Percentiles rank a stretch among this genome's conserved stretches.
phyloP scores from a whole-genome alignment of 2,113 vertebrate species.

The Gnathonemus echidnorhynchus region DNA sequence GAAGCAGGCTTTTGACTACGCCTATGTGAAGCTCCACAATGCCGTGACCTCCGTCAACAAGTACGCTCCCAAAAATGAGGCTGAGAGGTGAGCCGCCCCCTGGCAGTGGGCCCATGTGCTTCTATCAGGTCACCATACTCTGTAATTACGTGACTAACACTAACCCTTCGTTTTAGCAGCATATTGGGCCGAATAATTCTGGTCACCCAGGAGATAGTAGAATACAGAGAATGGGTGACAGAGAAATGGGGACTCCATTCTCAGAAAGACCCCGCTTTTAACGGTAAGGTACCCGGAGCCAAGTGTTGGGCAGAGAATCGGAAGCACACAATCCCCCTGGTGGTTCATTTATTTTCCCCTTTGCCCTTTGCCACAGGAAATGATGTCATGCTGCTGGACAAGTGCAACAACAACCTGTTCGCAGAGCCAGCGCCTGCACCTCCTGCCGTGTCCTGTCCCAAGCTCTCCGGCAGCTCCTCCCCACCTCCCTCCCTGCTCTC shows the following conservation, averaged over 20 bases:
- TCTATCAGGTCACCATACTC: background rate
- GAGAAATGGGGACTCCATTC: constrained; percentile 79
- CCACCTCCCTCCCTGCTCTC: constrained; percentile 80
- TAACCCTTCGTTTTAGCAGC: constrained; percentile 50
- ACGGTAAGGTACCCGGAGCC: constrained; percentile 28
- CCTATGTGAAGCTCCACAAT: constrained; percentile 86
- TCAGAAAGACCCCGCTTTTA: constrained; percentile 72
- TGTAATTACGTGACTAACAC: background rate
- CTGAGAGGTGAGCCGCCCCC: constrained; percentile 75
- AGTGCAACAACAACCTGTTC: constrained; percentile 89
- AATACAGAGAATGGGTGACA: constrained; percentile 92
- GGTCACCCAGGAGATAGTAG: constrained; percentile 86
- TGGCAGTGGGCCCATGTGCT: background rate
- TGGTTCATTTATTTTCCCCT: background rate
- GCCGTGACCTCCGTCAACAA: constrained; percentile 90
- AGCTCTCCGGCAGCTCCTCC: constrained; percentile 85
- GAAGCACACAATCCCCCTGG: background rate
- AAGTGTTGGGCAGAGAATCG: background rate
- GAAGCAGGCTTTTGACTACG: constrained; percentile 96
- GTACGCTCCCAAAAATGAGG: constrained; percentile 88
- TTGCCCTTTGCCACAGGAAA: constrained; percentile 65
- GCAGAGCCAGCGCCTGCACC: constrained; percentile 62
- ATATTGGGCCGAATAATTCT: constrained; percentile 92
- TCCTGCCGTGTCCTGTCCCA: constrained; percentile 62
- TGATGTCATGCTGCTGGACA: constrained; percentile 81